These are phyloP conservation scores for Lasioglossum zephyrum DNA, from an alignment of 2,888 invertebrate genomes.

Conservation along the genomic window DNA sequence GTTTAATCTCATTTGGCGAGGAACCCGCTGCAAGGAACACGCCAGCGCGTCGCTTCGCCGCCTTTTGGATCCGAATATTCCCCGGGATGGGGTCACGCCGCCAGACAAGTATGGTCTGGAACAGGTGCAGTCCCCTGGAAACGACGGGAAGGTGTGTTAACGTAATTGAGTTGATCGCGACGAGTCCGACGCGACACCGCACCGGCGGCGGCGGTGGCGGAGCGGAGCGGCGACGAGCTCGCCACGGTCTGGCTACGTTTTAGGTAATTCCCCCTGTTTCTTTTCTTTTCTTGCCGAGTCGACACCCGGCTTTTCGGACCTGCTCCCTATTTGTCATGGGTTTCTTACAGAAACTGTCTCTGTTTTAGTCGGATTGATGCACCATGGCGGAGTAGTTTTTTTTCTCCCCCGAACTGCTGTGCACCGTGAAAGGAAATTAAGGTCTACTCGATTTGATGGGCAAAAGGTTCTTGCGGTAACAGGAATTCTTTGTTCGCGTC, in stretches of 20 bases:
- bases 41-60: constrained; percentile 46
- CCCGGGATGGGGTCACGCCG: constrained; percentile 6
- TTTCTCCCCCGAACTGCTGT: background rate
- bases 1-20: constrained; percentile 67
- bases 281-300: background rate
- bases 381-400: background rate
- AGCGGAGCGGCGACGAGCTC: background rate
- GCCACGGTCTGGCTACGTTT: constrained; percentile 8
- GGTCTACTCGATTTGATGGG: background rate
- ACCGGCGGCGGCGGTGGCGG: no score
- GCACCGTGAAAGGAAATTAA: background rate
- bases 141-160: constrained; percentile 23
- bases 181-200: constrained; percentile 8
- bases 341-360: background rate
- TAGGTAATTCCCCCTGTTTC: background rate
- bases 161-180: constrained; percentile 32
- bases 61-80: constrained; percentile 30
- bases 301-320: constrained; percentile 1
- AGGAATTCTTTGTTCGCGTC: background rate
- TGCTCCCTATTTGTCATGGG: background rate
- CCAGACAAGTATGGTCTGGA: constrained; percentile 33
- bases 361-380: background rate
- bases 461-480: background rate
- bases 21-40: constrained; percentile 56
- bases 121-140: constrained; percentile 19